Evolutionary conservation across 2,113 vertebrate species (phyloP).

Genomic region (Ascaphus truei): DNA sequence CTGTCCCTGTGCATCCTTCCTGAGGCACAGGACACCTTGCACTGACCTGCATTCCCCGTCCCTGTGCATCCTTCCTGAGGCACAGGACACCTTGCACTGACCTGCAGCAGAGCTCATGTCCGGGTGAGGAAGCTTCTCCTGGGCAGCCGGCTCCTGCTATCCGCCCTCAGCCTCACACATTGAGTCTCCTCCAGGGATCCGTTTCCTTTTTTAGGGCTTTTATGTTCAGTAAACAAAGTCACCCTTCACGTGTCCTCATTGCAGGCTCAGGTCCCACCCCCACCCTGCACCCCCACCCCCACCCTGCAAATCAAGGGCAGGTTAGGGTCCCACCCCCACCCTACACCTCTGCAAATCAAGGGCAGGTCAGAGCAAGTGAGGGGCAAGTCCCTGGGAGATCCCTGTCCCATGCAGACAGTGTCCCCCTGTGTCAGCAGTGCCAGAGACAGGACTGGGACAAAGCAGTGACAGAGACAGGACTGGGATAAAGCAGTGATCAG

Average conservation of each 20-base stretch:
- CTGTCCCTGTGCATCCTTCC: neutral
- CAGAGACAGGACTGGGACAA: too few relatives aligned
- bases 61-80: neutral
- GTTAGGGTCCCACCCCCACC: too few relatives aligned
- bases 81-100: constrained; percentile 10
- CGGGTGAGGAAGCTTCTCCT: neutral
- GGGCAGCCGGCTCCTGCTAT: neutral
- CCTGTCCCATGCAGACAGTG: too few relatives aligned
- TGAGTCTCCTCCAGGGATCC: neutral
- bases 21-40: neutral
- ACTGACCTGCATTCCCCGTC: neutral
- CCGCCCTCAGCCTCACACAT: neutral
- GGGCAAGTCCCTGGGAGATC: too few relatives aligned
- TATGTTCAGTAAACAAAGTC: constrained; percentile 19
- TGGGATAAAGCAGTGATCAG: neutral
- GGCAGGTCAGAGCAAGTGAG: too few relatives aligned
- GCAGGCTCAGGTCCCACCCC: neutral
- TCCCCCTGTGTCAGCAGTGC: too few relatives aligned
- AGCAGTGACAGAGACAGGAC: neutral
- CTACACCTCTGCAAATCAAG: too few relatives aligned
- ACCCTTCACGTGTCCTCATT: constrained; percentile 13
- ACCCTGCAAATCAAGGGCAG: neutral
- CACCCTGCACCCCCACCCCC: neutral
- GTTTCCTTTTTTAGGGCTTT: constrained; percentile 26
- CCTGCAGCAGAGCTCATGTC: constrained; percentile 17